phyloP scores from a whole-genome alignment of 2,797 vertebrate species.

The Erethizon dorsatum region DNA sequence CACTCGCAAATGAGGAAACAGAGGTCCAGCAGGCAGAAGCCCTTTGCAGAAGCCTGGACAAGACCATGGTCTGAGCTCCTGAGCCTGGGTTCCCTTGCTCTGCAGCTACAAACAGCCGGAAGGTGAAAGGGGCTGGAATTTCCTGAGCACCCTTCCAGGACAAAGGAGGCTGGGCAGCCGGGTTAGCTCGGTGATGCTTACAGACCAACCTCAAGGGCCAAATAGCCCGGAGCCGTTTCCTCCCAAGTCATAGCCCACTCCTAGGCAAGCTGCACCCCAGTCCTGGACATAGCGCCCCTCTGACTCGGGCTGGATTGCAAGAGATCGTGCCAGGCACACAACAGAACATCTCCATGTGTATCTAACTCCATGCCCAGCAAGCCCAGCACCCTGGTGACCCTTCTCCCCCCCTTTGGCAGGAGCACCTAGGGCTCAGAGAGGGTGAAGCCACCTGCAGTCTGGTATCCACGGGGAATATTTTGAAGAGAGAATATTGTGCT shows the following conservation, averaged over 20 bases:
- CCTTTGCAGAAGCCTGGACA: not conserved
- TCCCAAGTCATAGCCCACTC: not conserved
- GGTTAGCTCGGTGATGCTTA: not conserved
- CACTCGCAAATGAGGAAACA: not conserved
- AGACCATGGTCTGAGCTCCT: not conserved
- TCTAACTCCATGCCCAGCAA: not conserved
- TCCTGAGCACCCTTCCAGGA: not conserved
- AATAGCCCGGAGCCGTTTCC: not conserved
- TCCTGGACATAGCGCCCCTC: not conserved
- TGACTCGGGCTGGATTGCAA: not conserved
- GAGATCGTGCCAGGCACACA: not conserved
- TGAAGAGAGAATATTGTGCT: not conserved
- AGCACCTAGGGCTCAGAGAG: not conserved
- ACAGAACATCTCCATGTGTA: rapidly evolving
- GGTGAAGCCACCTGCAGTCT: not conserved
- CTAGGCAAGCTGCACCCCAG: not conserved
- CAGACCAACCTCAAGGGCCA: not conserved
- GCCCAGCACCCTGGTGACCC: not conserved
- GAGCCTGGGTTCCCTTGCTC: not conserved
- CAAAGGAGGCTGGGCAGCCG: not conserved
- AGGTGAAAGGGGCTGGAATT: not conserved
- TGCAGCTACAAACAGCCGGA: not conserved
- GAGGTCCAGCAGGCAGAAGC: not conserved
- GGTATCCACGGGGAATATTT: not conserved
- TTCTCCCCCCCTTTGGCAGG: not conserved